Conservation (phyloP, 2,113 vertebrate genomes). For the Eleginops maclovinus region DNA sequence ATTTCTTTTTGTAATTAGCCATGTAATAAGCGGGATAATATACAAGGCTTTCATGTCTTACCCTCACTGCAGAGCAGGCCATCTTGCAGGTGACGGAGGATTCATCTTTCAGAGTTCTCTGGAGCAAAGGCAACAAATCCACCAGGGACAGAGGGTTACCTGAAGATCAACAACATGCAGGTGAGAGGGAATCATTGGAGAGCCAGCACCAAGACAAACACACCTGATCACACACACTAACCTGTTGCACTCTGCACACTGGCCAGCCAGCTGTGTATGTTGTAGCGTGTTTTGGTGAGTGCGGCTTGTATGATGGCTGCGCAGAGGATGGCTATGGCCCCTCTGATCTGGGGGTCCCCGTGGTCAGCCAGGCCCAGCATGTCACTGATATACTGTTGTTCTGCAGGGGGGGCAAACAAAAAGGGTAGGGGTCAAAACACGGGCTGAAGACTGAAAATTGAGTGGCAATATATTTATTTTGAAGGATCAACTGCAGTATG, state of each 20-base stretch:
- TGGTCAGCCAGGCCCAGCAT: slow-evolving; percentile 90
- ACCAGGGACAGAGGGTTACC: slow-evolving; percentile 89
- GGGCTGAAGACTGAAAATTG: not conserved
- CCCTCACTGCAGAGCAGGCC: slow-evolving; percentile 94
- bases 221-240: slow-evolving; percentile 58
- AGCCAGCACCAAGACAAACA: not conserved
- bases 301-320: slow-evolving; percentile 91
- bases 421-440: slow-evolving; percentile 2
- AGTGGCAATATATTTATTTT: no score
- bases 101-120: slow-evolving; percentile 90
- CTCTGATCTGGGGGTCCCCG: slow-evolving; percentile 96
- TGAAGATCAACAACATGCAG: slow-evolving; percentile 54
- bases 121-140: slow-evolving; percentile 92
- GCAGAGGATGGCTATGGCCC: slow-evolving; percentile 93
- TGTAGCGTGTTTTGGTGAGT: slow-evolving; percentile 91
- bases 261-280: slow-evolving; percentile 89
- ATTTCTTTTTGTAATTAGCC: no score
- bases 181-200: not conserved
- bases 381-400: slow-evolving; percentile 94
- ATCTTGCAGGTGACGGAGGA: slow-evolving; percentile 97
- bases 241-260: slow-evolving; percentile 87
- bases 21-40: no score
- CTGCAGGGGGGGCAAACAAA: slow-evolving; percentile 79
- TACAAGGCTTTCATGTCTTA: slow-evolving; percentile 70
- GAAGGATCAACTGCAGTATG: no score